phyloP scores from a whole-genome alignment of 2,113 vertebrate genomes.

The Alligator mississippiensis region DNA sequence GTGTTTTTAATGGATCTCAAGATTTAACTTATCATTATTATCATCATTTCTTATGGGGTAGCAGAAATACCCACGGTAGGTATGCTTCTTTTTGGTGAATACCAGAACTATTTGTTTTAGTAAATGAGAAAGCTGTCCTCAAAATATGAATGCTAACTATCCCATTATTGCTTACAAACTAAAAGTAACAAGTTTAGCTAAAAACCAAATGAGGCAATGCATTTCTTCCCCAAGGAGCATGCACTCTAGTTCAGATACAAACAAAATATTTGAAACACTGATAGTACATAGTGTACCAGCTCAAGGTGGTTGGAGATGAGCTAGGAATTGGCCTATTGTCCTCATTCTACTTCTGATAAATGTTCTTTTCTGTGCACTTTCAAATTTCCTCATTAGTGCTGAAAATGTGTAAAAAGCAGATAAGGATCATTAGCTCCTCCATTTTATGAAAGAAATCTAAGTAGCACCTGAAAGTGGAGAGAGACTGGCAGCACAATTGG shows the following conservation, averaged over 20 bases:
- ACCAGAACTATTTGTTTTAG: not conserved
- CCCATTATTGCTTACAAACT: not conserved
- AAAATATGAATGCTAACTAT: not conserved
- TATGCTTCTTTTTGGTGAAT: not conserved
- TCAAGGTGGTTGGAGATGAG: conserved; percentile 22
- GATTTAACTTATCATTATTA: not conserved
- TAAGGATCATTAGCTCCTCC: not conserved
- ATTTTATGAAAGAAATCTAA: not conserved
- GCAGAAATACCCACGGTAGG: not conserved
- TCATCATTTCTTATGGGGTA: not conserved
- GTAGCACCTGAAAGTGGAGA: not conserved
- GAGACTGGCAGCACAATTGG: not conserved
- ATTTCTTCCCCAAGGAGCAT: not conserved
- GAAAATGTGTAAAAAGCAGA: not conserved
- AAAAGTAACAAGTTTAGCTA: not conserved
- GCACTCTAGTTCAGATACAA: not conserved
- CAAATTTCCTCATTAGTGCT: conserved; percentile 24
- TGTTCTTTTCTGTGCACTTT: not conserved
- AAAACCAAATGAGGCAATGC: conserved; percentile 1
- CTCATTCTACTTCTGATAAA: not conserved
- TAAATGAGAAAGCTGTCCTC: not conserved
- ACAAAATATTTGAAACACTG: not conserved
- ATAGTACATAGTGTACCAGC: not conserved
- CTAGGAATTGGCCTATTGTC: not conserved
- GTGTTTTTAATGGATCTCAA: not conserved